Evolutionary conservation across 2,888 invertebrate species (phyloP).

Genomic region (Ochropleura plecta): DNA sequence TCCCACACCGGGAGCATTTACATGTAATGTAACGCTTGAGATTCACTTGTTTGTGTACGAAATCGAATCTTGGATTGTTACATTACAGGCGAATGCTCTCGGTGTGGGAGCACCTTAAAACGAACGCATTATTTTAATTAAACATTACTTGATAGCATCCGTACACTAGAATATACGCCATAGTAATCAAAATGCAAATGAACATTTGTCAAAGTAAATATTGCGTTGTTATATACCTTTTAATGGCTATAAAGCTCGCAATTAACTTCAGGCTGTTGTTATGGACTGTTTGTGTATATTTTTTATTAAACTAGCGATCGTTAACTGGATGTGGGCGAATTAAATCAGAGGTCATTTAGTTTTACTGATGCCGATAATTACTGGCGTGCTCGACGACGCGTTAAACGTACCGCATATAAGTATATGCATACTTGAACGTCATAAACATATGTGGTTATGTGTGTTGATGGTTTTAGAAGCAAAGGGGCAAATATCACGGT

Average conservation of each 20-base stretch:
- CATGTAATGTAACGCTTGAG: too few relatives aligned
- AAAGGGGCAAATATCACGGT: background rate
- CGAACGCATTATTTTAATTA: conserved; percentile 31
- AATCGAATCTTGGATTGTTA: too few relatives aligned
- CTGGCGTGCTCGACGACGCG: conserved; percentile 63
- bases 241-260: conserved; percentile 68
- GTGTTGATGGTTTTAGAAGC: conserved; percentile 13
- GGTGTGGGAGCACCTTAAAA: background rate
- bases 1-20: too few relatives aligned
- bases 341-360: conserved; percentile 81
- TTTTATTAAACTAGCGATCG: conserved; percentile 73
- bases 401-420: conserved; percentile 57
- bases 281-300: conserved; percentile 61
- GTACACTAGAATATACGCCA: conserved; percentile 36
- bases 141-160: conserved; percentile 27
- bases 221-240: conserved; percentile 58
- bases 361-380: conserved; percentile 81
- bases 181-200: conserved; percentile 65
- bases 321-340: conserved; percentile 75
- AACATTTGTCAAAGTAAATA: conserved; percentile 65
- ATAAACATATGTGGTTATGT: conserved; percentile 11
- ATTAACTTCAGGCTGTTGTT: conserved; percentile 63
- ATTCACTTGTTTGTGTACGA: too few relatives aligned
- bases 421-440: conserved; percentile 28
- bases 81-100: too few relatives aligned